Evolutionary conservation across 2,113 vertebrate species (phyloP), one percentile per base, ranked within the genome.

Genomic region (Chloropsis hardwickii): DNA sequence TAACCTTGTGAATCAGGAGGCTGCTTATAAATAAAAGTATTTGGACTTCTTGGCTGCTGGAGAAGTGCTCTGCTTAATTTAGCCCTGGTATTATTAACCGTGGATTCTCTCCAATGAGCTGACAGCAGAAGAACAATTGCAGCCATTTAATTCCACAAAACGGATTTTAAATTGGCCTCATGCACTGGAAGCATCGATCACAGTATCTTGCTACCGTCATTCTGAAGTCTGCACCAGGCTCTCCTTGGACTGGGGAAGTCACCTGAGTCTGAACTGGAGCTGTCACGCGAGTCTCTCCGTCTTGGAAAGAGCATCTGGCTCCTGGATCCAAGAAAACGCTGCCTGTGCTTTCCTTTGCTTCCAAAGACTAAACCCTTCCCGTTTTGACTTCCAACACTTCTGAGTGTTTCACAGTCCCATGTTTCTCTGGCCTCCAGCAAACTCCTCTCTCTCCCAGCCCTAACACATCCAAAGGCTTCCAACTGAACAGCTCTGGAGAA

Each of bases 41-140:
- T 74, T 0, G n/a, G 44, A 83, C 62, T 92, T 86, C 61, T 58
- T 89, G 91, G 92, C 95, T 79, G 86, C 31, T 40, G 86, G 82
- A 57, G 85, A 53, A 91, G n/a, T 5, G 80, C 65, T 87, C 83
- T 39, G 88, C 86, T 95, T 84, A 81, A 92, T 88, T 95, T 84
- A 95, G 86, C 73, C 65, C 72, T 33, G 83, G 60, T 86, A 23
- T 83, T 88, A 88, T 27, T 47, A 91, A 29, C 81, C 5, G 23
- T 61, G 93, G 89, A 82, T 69, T 66, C 80, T 50, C 58, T 91
- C 86, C 88, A 94, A 13, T 19, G 60, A 74, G 5, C 92, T 72
- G 86, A 84, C 91, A 65, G 65, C 69, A 11, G 44, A 81, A 81
- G 83, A 97, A 89, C 80, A 96, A 94, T 78, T 28, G 83, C 73